Base-by-base conservation (phyloP, 2,113 vertebrate genomes). In the Bungarus multicinctus region DNA sequence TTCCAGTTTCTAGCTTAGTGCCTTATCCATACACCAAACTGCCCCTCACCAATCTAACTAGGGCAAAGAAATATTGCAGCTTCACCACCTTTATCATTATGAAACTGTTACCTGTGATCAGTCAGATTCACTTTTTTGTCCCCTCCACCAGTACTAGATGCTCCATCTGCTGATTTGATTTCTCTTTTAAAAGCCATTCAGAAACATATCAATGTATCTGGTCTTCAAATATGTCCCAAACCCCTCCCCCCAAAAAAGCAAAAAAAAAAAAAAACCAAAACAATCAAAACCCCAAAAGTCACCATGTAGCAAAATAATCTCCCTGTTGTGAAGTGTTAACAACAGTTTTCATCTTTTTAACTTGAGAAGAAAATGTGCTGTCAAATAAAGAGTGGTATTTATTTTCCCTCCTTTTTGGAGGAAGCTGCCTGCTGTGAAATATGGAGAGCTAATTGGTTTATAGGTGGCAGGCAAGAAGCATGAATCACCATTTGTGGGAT, bases 401-500 rank as follows among this genome's bases (percentile, higher is more conserved):
- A 86, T 4, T 81, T 89, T 86, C 89, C 20, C 0, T 22, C 25
- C 58, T 91, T 94, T 95, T 93, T 90, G 45, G 89, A 85, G 25
- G 34, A 93, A 45, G 60, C 60, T 85, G 39, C 52, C 45, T 0
- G 6, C 88, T 53, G 90, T 90, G 74, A 94, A 91, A 25, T 55
- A 64, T 0, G 8, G 39, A 43, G 55, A 47, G 69, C 53, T 95
- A 74, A 43, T 53, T 91, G 90, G 92, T 87, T 25, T 85, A 94
- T 88, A 58, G 92, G 87, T 74, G 58, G 50, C 7, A n/a, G 87
- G 88, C 5, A 87, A 91, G 53, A 93, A 53, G 57, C 18, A 52
- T 94, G 92, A 93, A 93, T 96, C 92, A 89, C 20, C 1, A 8
- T n/a, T 87, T 94, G 58, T 92, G 74, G 90, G 74, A 20, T 93